These are phyloP conservation scores for Heliconius ethilla DNA, from an alignment of 2,888 invertebrate species.

Conservation along the genomic window DNA sequence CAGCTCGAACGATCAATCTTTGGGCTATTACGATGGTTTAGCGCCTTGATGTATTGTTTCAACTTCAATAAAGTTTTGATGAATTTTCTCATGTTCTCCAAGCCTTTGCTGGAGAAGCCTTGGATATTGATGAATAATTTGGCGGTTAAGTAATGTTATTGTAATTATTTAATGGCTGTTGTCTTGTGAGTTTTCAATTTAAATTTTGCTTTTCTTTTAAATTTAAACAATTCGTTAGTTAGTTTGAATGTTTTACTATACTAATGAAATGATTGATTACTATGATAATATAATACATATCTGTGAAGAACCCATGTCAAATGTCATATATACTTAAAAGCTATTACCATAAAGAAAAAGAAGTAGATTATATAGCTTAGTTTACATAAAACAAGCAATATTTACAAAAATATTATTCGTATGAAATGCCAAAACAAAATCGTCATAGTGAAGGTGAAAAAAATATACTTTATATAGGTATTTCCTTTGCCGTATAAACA, in stretches of 20 bases:
- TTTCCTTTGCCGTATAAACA: constrained; percentile 23
- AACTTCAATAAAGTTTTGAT: constrained; percentile 81
- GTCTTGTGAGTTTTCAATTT: constrained; percentile 35
- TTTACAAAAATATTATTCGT: background rate
- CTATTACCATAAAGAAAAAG: background rate
- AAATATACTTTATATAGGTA: background rate
- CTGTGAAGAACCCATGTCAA: too few relatives aligned
- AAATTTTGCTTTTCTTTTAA: background rate
- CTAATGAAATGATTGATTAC: background rate
- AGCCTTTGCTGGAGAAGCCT: constrained; percentile 73
- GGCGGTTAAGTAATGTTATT: constrained; percentile 63
- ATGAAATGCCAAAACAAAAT: background rate
- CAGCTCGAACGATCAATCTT: constrained; percentile 77
- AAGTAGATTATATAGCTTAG: background rate
- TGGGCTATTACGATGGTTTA: constrained; percentile 79
- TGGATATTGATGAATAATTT: constrained; percentile 78
- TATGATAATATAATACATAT: background rate
- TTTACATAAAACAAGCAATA: background rate
- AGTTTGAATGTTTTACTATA: background rate
- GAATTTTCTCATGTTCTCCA: constrained; percentile 74
- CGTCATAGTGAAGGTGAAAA: constrained; percentile 8
- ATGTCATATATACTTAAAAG: too few relatives aligned
- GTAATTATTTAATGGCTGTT: constrained; percentile 66
- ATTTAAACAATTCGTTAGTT: background rate
- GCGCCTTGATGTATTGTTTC: constrained; percentile 81